These are phyloP conservation scores for Xestoiulus laeticollis DNA, from an alignment of 2,888 invertebrate genomes.

Conservation along the genomic window DNA sequence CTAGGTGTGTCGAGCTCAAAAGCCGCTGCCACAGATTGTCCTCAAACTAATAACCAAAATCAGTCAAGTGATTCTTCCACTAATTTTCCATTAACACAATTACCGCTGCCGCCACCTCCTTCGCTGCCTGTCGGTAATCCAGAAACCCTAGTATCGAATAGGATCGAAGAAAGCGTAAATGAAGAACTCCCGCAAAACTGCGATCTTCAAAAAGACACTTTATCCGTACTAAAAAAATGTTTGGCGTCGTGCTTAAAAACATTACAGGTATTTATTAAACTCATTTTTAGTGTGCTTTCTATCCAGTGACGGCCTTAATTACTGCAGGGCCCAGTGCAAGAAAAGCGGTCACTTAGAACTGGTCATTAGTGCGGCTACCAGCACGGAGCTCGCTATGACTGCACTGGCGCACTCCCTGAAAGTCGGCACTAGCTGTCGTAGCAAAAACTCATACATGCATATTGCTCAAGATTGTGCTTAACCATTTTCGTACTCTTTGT, in stretches of 20 bases:
- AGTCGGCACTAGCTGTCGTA: too few relatives aligned
- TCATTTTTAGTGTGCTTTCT: not conserved
- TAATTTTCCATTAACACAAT: not conserved
- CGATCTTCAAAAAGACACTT: constrained; percentile 44
- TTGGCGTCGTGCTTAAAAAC: not conserved
- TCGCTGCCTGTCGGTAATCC: not conserved
- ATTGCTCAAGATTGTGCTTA: too few relatives aligned
- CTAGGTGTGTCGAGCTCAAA: not conserved
- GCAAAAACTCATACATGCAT: too few relatives aligned
- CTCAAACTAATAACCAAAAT: not conserved
- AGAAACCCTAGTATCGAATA: not conserved
- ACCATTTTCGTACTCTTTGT: too few relatives aligned
- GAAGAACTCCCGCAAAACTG: not conserved
- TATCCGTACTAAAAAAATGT: not conserved
- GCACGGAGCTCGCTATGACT: too few relatives aligned
- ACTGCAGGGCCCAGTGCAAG: not conserved
- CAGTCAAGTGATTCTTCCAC: not conserved
- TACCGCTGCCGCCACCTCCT: not conserved
- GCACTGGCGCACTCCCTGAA: too few relatives aligned
- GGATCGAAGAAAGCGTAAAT: not conserved
- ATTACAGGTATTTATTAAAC: not conserved
- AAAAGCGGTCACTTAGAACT: too few relatives aligned
- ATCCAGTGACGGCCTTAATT: not conserved
- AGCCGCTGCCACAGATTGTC: not conserved
- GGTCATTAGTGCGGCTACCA: too few relatives aligned